Conservation (phyloP, 1,140 invertebrate species). For the Zaprionus ghesquierei region DNA sequence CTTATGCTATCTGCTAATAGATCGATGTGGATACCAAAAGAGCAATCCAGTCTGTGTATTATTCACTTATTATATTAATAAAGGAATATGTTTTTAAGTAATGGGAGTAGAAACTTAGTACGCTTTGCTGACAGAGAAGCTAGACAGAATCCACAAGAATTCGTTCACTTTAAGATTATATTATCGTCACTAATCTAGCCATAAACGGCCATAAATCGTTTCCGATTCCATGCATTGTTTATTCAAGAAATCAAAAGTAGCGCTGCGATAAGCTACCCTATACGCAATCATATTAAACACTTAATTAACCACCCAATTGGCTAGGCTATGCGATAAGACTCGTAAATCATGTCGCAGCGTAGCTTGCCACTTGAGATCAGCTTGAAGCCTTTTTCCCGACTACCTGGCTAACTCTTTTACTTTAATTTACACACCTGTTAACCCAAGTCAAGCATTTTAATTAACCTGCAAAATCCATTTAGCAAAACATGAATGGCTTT, state of each 20-base stretch:
- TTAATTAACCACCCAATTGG: neutral
- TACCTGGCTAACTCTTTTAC: neutral
- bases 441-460: neutral
- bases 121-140: no score
- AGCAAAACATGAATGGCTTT: constrained; percentile 22
- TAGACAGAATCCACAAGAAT: neutral
- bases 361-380: neutral
- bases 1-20: constrained; percentile 31
- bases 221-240: constrained; percentile 4
- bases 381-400: neutral
- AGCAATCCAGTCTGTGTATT: neutral
- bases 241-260: constrained; percentile 20
- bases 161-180: constrained; percentile 4
- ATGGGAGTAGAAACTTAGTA: neutral
- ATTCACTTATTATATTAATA: constrained; percentile 15
- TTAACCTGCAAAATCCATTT: neutral
- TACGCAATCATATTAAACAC: neutral
- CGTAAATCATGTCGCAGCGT: neutral
- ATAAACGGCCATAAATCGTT: constrained; percentile 12
- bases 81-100: neutral
- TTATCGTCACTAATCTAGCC: constrained; percentile 4
- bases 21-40: neutral
- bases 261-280: neutral
- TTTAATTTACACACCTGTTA: neutral
- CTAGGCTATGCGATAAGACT: neutral